Percentiles rank a stretch among this genome's conserved stretches.
Evolutionary conservation across 2,888 invertebrate genomes (phyloP).

Genomic region (Stegana nigrithorax): DNA sequence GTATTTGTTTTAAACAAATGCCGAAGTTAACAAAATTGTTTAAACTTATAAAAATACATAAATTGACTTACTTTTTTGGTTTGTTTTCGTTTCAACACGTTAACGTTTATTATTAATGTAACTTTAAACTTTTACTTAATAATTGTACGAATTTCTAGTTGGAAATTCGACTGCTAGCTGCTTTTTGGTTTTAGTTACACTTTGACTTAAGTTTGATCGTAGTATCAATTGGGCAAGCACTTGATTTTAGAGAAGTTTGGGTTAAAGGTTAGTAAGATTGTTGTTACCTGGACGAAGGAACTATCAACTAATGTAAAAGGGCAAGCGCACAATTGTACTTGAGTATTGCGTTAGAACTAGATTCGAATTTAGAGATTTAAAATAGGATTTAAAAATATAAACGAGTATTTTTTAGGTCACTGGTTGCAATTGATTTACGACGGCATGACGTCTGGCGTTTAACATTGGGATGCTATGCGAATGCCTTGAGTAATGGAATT

Average conservation of each 20-base stretch:
- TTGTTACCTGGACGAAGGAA: not conserved
- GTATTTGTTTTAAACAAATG: conserved; percentile 6
- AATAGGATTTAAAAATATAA: conserved; percentile 40
- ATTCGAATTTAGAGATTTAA: conserved; percentile 4
- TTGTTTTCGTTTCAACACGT: not conserved
- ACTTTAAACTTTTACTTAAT: conserved; percentile 16
- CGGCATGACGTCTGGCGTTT: conserved; percentile 40
- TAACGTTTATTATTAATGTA: not conserved
- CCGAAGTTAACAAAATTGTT: not conserved
- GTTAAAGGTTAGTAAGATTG: not conserved
- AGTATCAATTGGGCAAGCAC: not conserved
- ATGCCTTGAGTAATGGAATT: conserved; percentile 80
- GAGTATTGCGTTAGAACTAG: not conserved
- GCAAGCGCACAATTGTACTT: conserved; percentile 12
- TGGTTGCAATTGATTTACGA: conserved; percentile 54
- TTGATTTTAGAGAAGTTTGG: not conserved
- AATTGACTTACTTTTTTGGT: conserved; percentile 3
- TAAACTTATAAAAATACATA: not conserved
- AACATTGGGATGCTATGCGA: conserved; percentile 68
- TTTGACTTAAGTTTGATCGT: conserved; percentile 7
- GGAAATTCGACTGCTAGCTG: conserved; percentile 1
- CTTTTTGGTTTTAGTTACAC: conserved; percentile 9
- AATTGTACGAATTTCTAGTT: conserved; percentile 12
- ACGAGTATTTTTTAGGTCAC: conserved; percentile 58
- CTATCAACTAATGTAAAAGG: conserved; percentile 8